These are phyloP conservation scores for Drosophila gaucha DNA, from an alignment of 2,888 invertebrate species.

Conservation along the genomic window DNA sequence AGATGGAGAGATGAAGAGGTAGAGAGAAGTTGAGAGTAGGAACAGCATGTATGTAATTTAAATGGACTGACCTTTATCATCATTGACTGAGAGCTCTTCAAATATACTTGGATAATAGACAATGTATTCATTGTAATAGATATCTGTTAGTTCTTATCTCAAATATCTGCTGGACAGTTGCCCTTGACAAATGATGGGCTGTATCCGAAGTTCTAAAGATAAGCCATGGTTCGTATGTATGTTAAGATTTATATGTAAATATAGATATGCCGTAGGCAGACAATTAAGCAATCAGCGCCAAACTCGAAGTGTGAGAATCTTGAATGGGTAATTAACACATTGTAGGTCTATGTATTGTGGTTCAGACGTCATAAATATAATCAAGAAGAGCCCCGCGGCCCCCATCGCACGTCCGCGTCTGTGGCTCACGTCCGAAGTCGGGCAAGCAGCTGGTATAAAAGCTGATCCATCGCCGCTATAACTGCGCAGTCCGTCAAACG, in stretches of 20 bases:
- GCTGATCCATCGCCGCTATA: conserved; percentile 51
- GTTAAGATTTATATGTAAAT: neutral
- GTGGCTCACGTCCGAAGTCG: conserved; percentile 27
- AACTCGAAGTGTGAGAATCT: conserved; percentile 71
- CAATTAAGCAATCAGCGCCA: conserved; percentile 34
- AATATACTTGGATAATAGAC: neutral
- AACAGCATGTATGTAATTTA: neutral
- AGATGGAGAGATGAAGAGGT: neutral
- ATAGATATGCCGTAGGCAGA: conserved; percentile 29
- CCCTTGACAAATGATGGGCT: conserved; percentile 1
- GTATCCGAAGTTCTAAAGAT: neutral
- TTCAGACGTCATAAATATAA: conserved; percentile 59
- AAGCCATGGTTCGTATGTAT: neutral
- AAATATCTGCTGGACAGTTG: neutral
- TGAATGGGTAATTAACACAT: conserved; percentile 73
- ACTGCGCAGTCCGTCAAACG: conserved; percentile 51
- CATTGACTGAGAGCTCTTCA: neutral
- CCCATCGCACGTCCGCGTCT: conserved; percentile 48
- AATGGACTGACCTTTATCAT: neutral
- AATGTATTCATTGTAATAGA: conserved; percentile 1
- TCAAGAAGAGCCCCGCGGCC: conserved; percentile 44
- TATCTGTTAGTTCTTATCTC: neutral
- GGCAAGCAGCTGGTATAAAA: conserved; percentile 57
- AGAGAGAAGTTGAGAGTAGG: neutral
- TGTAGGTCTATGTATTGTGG: conserved; percentile 25